Evolutionary conservation across 1,140 invertebrate species (phyloP), one percentile per base, ranked within the genome.

Genomic region (Platorchestia sp.): DNA sequence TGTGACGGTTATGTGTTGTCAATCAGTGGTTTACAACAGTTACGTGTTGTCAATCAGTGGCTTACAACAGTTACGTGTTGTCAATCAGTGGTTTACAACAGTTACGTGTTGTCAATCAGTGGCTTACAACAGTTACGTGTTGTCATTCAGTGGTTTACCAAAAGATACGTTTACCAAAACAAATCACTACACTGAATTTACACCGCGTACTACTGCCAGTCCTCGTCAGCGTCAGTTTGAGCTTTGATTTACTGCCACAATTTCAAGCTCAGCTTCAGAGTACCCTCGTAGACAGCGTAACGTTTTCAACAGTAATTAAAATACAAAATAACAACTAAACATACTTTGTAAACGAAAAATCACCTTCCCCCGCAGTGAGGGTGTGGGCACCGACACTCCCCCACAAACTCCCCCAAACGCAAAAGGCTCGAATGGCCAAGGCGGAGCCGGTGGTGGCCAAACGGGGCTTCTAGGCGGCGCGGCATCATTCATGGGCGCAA

Each of bases 391-490:
- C 96, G 99, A 99, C 97, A 99, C 99, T 96, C 99, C 98, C 96
- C 99, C 98, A 45, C 98, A 99, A 97, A 99, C 99, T 96, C 98
- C 98, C 95, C 98, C 98, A 97, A 99, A 98, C 97, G 98, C 99
- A 98, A 99, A 99, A 97, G 95, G 96, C n/a, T 86, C 91, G 43
- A 93, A 93, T 44, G 45, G 91, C 44, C 91, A 93, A 47, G 96
- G 95, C 95, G 98, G 98, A 97, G 98, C 98, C 96, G 98, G 98
- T 97, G 98, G 75, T 87, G 95, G 10, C 90, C 95, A 98, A 97
- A 97, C 98, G 97, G 97, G 98, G 97, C 97, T 97, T 96, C 97
- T 98, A 96, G 97, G 98, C 42, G 96, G 96, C 27, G 97, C 97
- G 97, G 97, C 97, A 97, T 45, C 89, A 19, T 96, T 89, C 95